Percentiles rank a stretch among this genome's conserved stretches.
Evolutionary conservation across 2,888 invertebrate genomes (phyloP).

Genomic region (Machimus rusticus): DNA sequence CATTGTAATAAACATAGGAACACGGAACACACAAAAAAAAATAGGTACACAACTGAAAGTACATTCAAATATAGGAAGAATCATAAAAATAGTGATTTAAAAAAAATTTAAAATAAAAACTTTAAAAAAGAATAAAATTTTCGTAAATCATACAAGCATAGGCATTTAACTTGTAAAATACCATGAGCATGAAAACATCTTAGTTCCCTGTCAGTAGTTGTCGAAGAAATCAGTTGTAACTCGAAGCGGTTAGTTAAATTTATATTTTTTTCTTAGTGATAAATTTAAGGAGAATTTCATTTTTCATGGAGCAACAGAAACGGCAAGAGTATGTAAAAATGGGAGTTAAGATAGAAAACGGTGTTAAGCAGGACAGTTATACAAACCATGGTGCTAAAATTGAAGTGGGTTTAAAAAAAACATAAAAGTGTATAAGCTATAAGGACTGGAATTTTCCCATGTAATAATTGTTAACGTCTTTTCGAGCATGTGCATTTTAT

Average conservation of each 20-base stretch:
- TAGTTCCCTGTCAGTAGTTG: not conserved
- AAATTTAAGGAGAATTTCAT: not conserved
- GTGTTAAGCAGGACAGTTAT: constrained; percentile 15
- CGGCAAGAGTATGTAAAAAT: not conserved
- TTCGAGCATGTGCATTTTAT: not conserved
- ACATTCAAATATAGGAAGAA: not conserved
- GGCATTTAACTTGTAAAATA: constrained; percentile 29
- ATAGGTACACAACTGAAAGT: constrained; percentile 22
- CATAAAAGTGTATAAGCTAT: constrained; percentile 1
- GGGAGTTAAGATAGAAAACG: not conserved
- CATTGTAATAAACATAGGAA: constrained; percentile 15
- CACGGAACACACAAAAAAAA: not conserved
- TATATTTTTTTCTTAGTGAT: not conserved
- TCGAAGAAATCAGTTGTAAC: not conserved
- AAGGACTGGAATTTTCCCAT: constrained; percentile 24
- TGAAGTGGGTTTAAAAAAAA: constrained; percentile 4
- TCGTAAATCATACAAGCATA: constrained; percentile 18
- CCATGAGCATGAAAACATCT: not conserved
- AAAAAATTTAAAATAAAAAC: not conserved
- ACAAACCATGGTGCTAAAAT: constrained; percentile 38
- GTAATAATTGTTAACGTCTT: not conserved
- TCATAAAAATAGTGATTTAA: not conserved
- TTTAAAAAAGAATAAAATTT: constrained; percentile 3
- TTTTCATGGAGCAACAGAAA: not conserved
- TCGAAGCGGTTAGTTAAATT: not conserved